Percentiles rank a stretch among this genome's conserved stretches.
phyloP scores from a whole-genome alignment of 2,888 invertebrate species.

The Lepidochitona cinerea region DNA sequence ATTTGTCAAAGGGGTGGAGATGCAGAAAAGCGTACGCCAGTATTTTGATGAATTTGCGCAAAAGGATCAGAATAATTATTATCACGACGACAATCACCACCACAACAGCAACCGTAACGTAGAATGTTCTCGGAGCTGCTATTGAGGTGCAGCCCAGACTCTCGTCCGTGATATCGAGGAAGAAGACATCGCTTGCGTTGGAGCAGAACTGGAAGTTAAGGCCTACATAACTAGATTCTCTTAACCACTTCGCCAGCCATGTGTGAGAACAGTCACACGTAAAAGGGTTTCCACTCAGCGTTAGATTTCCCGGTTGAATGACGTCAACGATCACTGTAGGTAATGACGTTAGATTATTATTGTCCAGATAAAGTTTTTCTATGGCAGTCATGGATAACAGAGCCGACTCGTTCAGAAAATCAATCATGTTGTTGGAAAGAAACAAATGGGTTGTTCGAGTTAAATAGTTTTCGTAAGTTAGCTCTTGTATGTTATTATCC shows the following conservation, averaged over 20 bases:
- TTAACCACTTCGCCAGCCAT: not conserved
- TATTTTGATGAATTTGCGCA: slow-evolving; percentile 1
- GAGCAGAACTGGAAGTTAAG: not conserved
- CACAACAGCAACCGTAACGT: not conserved
- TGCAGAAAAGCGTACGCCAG: not conserved
- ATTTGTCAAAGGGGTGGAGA: not conserved
- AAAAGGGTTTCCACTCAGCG: not conserved
- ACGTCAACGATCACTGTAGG: not conserved
- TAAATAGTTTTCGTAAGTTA: not conserved
- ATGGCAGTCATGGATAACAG: not conserved
- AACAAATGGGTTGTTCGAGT: not conserved
- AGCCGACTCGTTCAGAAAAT: not conserved
- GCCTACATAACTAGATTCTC: not conserved
- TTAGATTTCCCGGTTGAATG: not conserved
- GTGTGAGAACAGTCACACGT: not conserved
- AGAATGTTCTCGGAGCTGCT: not conserved
- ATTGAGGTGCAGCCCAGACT: not conserved
- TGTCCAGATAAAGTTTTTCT: not conserved
- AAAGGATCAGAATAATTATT: not conserved
- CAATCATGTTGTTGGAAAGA: not conserved
- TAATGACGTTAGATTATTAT: not conserved
- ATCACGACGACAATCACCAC: not conserved
- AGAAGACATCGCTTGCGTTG: not conserved
- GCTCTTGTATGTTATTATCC: not conserved
- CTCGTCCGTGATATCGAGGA: not conserved